A percentile compares a stretch with the other conserved stretches of the same genome.
phyloP scores from a whole-genome alignment of 1,140 invertebrate genomes.

The Pseudomyrmex dendroicus region DNA sequence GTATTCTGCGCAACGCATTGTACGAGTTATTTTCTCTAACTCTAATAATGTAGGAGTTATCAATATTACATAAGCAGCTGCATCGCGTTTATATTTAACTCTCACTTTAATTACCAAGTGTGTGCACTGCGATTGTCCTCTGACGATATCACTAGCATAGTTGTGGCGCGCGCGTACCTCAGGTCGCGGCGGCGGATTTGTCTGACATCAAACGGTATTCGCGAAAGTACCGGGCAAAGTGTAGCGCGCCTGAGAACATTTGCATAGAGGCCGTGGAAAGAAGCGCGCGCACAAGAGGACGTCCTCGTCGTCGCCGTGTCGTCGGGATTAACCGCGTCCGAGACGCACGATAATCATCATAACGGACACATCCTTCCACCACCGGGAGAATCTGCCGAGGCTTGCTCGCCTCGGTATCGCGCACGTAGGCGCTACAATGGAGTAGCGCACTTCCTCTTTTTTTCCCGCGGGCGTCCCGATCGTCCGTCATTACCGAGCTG shows the following conservation, averaged over 20 bases:
- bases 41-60: not conserved
- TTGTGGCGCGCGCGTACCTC: not conserved
- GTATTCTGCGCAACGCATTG: too few relatives aligned
- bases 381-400: slow-evolving; percentile 54
- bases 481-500: slow-evolving; percentile 1
- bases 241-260: slow-evolving; percentile 58
- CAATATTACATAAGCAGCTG: too few relatives aligned
- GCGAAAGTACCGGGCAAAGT: slow-evolving; percentile 46
- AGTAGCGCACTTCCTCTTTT: slow-evolving; percentile 23
- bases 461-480: slow-evolving; percentile 1
- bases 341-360: slow-evolving; percentile 79
- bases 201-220: slow-evolving; percentile 43
- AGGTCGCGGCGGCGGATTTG: not conserved
- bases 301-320: slow-evolving; percentile 57
- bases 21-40: not conserved
- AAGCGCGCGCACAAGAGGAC: slow-evolving; percentile 30
- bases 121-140: not conserved
- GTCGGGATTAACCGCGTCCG: slow-evolving; percentile 64
- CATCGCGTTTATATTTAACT: not conserved
- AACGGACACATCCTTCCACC: slow-evolving; percentile 77
- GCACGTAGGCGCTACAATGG: slow-evolving; percentile 20
- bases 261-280: slow-evolving; percentile 55
- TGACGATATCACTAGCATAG: not conserved
- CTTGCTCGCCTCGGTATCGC: slow-evolving; percentile 6
- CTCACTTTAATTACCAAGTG: not conserved